Conservation (phyloP, 2,113 vertebrate species). For the Ellobius talpinus region DNA sequence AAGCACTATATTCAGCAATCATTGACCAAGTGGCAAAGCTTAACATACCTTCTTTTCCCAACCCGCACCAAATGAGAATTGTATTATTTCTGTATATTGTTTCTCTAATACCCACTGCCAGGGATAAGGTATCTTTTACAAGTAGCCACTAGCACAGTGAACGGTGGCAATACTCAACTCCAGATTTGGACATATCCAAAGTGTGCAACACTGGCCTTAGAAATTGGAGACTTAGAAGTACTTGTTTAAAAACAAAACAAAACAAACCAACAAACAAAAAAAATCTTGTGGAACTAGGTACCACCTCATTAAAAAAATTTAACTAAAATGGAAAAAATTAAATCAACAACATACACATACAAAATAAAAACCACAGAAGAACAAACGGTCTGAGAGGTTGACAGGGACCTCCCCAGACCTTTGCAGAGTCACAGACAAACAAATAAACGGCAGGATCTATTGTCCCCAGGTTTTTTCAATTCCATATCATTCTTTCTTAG, state of each 20-base stretch:
- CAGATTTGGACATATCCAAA: conserved; percentile 79
- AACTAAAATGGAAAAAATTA: conserved; percentile 64
- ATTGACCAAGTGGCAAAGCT: conserved; percentile 82
- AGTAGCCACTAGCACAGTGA: conserved; percentile 82
- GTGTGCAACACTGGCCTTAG: conserved; percentile 76
- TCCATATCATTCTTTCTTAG: conserved; percentile 84
- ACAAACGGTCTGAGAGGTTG: conserved; percentile 83
- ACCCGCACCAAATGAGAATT: conserved; percentile 47
- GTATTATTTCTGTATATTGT: conserved; percentile 78
- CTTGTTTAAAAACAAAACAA: conserved; percentile 29
- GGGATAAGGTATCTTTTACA: conserved; percentile 80
- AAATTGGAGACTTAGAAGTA: conserved; percentile 73
- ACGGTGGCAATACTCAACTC: conserved; percentile 74
- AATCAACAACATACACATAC: conserved; percentile 69
- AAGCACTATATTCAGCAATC: conserved; percentile 84
- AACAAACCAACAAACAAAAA: not conserved
- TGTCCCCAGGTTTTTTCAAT: conserved; percentile 82
- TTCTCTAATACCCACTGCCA: conserved; percentile 82
- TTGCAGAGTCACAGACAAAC: conserved; percentile 85
- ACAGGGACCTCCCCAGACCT: conserved; percentile 84
- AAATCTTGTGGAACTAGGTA: conserved; percentile 19
- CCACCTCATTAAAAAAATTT: conserved; percentile 46
- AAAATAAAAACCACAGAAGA: conserved; percentile 69
- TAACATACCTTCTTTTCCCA: conserved; percentile 67
- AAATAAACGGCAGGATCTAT: conserved; percentile 99